Percentiles rank a stretch among this genome's conserved stretches.
These are phyloP conservation scores for Scaptomyza graminum DNA, from an alignment of 1,140 invertebrate genomes.

Conservation along the genomic window DNA sequence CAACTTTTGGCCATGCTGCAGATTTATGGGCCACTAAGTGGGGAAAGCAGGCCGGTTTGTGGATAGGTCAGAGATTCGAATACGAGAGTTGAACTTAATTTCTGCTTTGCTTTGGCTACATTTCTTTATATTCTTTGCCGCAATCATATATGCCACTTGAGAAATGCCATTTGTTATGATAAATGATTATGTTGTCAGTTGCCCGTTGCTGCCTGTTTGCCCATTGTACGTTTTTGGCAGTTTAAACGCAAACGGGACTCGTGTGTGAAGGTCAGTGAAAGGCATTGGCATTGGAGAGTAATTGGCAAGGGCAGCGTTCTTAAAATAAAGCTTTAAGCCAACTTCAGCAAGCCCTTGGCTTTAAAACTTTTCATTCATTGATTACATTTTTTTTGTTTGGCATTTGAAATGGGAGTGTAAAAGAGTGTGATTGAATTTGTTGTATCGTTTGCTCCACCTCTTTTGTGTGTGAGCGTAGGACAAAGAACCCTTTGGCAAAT, in stretches of 20 bases:
- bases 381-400: conserved; percentile 36
- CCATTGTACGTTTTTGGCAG: conserved; percentile 29
- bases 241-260: conserved; percentile 40
- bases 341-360: conserved; percentile 8
- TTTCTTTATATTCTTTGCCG: conserved; percentile 34
- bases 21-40: conserved; percentile 63
- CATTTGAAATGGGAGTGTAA: conserved; percentile 41
- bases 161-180: conserved; percentile 77
- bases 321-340: conserved; percentile 36
- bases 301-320: conserved; percentile 31
- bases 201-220: conserved; percentile 5
- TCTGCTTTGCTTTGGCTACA: conserved; percentile 12
- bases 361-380: conserved; percentile 39
- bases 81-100: conserved; percentile 23
- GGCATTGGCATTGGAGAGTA: conserved; percentile 55
- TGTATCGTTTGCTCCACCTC: conserved; percentile 29
- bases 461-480: conserved; percentile 42
- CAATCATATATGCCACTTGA: conserved; percentile 76
- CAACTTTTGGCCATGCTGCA: conserved; percentile 58
- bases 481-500: conserved; percentile 59
- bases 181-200: conserved; percentile 73
- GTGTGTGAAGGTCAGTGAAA: conserved; percentile 67
- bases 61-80: conserved; percentile 5
- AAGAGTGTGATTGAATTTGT: conserved; percentile 28
- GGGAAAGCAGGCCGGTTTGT: conserved; percentile 4